Evolutionary conservation across 2,888 invertebrate genomes (phyloP).

Genomic region (Lobophora halterata): DNA sequence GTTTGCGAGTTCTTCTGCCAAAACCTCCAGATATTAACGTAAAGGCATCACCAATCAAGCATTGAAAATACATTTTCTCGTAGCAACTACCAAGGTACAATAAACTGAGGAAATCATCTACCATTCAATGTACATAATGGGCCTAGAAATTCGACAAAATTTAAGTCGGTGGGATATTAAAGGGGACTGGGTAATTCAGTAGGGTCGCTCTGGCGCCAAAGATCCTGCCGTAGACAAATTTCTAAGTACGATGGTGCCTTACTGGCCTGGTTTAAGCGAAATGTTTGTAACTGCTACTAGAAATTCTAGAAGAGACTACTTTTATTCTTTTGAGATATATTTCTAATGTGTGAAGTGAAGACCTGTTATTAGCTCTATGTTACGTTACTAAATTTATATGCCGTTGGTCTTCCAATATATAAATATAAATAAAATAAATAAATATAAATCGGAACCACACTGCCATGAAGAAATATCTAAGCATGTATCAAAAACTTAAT

Average conservation of each 20-base stretch:
- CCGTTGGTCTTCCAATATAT: no score
- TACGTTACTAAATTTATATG: no score
- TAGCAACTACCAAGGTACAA: conserved; percentile 50
- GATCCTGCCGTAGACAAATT: conserved; percentile 77
- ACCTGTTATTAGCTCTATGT: no score
- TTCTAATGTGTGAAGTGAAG: no score
- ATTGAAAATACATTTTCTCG: conserved; percentile 4
- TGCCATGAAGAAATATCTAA: no score
- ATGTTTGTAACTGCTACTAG: conserved; percentile 32
- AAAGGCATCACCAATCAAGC: conserved; percentile 14
- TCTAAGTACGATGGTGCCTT: conserved; percentile 64
- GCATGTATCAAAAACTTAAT: no score
- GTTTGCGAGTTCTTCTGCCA: no score
- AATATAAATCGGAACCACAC: no score
- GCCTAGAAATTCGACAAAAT: conserved; percentile 77
- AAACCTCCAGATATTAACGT: conserved; percentile 3
- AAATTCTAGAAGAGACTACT: conserved; percentile 23
- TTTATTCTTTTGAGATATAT: no score
- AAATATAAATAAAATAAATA: no score
- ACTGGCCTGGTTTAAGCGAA: conserved; percentile 42
- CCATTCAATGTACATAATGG: conserved; percentile 70
- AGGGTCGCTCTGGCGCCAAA: conserved; percentile 76
- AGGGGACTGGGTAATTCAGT: conserved; percentile 78
- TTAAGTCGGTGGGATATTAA: conserved; percentile 77
- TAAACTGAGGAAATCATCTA: conserved; percentile 71